Evolutionary conservation across 1,140 invertebrate species (phyloP).

Genomic region (Zaprionus gabonicus): DNA sequence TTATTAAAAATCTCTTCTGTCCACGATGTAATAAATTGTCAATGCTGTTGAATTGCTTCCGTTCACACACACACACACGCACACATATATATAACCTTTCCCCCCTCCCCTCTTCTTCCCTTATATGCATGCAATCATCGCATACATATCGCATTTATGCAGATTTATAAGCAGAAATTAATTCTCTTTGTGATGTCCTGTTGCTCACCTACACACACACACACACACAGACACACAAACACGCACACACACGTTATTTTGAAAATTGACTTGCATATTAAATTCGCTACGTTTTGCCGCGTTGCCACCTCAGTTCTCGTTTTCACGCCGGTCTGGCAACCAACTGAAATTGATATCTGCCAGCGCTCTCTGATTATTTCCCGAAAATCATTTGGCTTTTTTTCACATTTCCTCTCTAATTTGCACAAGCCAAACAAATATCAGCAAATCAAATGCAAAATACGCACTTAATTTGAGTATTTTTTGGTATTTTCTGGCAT

Average conservation of each 20-base stretch:
- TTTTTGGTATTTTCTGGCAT: background rate
- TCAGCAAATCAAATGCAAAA: background rate
- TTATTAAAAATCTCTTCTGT: conserved; percentile 12
- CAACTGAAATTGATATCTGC: conserved; percentile 42
- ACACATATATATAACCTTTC: background rate
- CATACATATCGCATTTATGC: background rate
- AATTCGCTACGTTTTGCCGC: conserved; percentile 22
- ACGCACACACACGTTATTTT: conserved; percentile 3
- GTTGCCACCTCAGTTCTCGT: background rate
- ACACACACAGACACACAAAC: background rate
- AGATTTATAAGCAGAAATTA: conserved; percentile 6
- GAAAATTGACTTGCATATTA: conserved; percentile 14
- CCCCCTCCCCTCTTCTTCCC: no score
- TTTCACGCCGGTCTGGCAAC: conserved; percentile 8
- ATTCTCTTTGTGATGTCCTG: conserved; percentile 8
- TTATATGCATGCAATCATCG: background rate
- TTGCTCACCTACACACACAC: background rate
- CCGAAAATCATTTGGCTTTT: background rate
- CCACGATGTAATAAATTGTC: conserved; percentile 18
- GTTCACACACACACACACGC: background rate
- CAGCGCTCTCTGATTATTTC: conserved; percentile 4
- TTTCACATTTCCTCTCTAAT: background rate
- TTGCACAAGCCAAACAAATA: background rate
- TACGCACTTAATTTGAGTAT: background rate
- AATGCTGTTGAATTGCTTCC: conserved; percentile 10